Evolutionary conservation across 2,113 vertebrate genomes (phyloP).

Genomic region (Athene noctua): DNA sequence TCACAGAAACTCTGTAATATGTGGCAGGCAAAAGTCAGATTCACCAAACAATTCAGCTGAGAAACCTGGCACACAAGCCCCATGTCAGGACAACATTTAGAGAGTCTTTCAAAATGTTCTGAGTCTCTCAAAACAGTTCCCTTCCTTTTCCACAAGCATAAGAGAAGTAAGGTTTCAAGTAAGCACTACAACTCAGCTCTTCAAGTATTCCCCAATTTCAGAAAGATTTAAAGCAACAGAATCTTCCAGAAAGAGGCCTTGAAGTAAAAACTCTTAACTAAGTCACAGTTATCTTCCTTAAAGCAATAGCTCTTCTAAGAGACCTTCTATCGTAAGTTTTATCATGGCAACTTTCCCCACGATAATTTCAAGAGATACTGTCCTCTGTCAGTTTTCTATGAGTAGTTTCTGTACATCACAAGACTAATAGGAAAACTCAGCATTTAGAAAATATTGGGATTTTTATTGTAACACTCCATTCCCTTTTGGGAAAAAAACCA

Average conservation of each 20-base stretch:
- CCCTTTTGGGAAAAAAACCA: not conserved
- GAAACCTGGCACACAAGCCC: not conserved
- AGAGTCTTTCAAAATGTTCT: not conserved
- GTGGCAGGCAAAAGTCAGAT: not conserved
- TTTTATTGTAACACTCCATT: not conserved
- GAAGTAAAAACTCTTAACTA: not conserved
- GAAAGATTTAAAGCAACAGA: not conserved
- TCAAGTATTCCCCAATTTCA: not conserved
- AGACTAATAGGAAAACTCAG: not conserved
- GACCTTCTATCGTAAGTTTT: not conserved
- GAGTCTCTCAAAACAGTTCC: not conserved
- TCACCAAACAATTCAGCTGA: slow-evolving; percentile 22
- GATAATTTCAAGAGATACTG: not conserved
- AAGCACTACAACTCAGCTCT: not conserved
- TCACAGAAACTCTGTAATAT: not conserved
- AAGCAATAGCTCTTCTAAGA: not conserved
- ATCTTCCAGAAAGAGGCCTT: not conserved
- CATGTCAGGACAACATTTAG: not conserved
- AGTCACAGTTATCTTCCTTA: not conserved
- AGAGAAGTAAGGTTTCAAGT: not conserved
- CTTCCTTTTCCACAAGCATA: not conserved
- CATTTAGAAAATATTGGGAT: not conserved
- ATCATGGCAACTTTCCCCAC: not conserved
- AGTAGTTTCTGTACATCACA: not conserved
- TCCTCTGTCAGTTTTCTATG: not conserved